Evolutionary conservation across 2,797 vertebrate genomes (phyloP).

Genomic region (Aplochiton taeniatus): DNA sequence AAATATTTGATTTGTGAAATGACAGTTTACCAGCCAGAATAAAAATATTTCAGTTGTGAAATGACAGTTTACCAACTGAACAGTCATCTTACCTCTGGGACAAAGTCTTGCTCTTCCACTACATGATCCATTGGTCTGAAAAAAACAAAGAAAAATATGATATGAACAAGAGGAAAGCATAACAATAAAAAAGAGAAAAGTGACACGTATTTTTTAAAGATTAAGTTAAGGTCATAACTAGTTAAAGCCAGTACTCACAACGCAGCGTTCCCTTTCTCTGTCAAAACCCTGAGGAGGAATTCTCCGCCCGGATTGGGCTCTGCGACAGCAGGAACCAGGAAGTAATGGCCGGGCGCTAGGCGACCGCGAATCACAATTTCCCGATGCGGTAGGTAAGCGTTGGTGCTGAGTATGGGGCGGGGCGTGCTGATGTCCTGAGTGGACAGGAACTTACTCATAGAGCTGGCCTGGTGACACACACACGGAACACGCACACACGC

Average conservation of each 20-base stretch:
- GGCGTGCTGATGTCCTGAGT: constrained; percentile 32
- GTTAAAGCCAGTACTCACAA: constrained; percentile 46
- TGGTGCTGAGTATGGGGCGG: constrained; percentile 31
- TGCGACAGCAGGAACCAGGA: constrained; percentile 70
- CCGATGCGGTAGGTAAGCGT: constrained; percentile 29
- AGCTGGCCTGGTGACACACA: constrained; percentile 49
- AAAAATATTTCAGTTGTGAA: no score
- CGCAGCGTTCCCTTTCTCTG: constrained; percentile 57
- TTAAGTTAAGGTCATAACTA: not conserved
- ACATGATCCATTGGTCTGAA: no score
- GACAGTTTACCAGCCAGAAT: no score
- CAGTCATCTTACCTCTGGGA: no score
- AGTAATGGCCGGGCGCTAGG: constrained; percentile 69
- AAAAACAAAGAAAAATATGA: no score
- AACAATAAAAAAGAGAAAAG: no score
- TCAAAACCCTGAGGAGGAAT: constrained; percentile 75
- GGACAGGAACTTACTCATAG: constrained; percentile 37
- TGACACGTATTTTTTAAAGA: no score
- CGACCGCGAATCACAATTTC: constrained; percentile 68
- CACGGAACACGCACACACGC: not conserved
- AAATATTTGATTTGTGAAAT: no score
- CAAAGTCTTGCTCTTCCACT: no score
- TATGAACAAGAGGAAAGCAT: no score
- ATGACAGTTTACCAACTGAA: no score
- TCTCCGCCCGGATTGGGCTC: constrained; percentile 62